These are phyloP conservation scores for Cepaea hortensis DNA, from an alignment of 2,888 invertebrate genomes.

Conservation along the genomic window DNA sequence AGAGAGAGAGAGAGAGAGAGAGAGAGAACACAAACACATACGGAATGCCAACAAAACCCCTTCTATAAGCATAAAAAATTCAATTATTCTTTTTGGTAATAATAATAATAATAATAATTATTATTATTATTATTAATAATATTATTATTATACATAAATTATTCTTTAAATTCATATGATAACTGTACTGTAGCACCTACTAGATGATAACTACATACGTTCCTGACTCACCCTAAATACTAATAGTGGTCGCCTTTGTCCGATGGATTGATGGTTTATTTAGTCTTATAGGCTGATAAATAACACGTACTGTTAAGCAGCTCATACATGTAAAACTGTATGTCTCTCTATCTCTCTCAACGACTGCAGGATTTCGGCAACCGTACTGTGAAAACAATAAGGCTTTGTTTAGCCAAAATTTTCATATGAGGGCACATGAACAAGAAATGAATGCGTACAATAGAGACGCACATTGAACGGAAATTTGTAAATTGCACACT, in stretches of 20 bases:
- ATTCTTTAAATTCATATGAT: background rate
- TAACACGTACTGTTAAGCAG: background rate
- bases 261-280: background rate
- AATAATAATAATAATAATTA: too few species aligned
- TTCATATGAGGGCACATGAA: background rate
- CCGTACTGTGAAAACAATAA: background rate
- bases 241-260: background rate
- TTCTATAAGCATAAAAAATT: too few species aligned
- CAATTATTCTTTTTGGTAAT: too few species aligned
- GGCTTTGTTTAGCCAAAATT: background rate
- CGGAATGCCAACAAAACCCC: too few species aligned
- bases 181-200: background rate
- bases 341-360: background rate
- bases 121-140: too few species aligned
- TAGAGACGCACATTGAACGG: conserved; percentile 5
- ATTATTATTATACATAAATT: background rate
- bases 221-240: conserved; percentile 4
- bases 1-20: too few species aligned
- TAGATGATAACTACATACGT: background rate
- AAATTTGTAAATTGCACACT: background rate
- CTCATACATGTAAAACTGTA: background rate
- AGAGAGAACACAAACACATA: too few species aligned
- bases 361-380: background rate
- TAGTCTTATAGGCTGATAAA: background rate
- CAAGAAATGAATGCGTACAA: background rate